A percentile compares a stretch with the other conserved stretches of the same genome.
These are phyloP conservation scores for Mya arenaria DNA, from an alignment of 1,140 invertebrate species.

Conservation along the genomic window DNA sequence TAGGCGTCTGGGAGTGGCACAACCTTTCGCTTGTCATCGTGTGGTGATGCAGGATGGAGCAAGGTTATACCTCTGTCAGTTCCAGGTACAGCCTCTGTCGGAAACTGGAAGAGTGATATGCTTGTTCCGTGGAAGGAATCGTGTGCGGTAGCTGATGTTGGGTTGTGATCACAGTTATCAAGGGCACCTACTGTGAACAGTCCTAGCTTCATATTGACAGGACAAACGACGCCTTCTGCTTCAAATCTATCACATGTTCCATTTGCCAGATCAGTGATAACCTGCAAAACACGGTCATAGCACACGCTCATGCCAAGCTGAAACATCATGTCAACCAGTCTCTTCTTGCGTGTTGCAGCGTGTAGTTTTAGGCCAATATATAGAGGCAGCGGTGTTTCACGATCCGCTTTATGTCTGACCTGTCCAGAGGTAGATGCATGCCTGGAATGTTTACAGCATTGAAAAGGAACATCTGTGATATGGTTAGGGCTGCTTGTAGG, in stretches of 20 bases:
- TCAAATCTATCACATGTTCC: slow-evolving; percentile 11
- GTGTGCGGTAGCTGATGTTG: slow-evolving; percentile 50
- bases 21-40: slow-evolving; percentile 9
- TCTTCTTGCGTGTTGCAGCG: slow-evolving; percentile 55
- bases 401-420: slow-evolving; percentile 52
- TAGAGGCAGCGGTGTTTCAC: slow-evolving; percentile 55
- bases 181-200: slow-evolving; percentile 53
- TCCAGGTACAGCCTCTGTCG: not conserved
- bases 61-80: not conserved
- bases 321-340: slow-evolving; percentile 55
- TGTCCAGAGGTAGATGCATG: too few relatives aligned
- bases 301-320: slow-evolving; percentile 55
- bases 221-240: slow-evolving; percentile 50
- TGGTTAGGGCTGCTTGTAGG: slow-evolving; percentile 29
- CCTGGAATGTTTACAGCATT: slow-evolving; percentile 51
- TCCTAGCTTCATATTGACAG: slow-evolving; percentile 26
- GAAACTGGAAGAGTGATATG: slow-evolving; percentile 67
- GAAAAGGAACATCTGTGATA: slow-evolving; percentile 55
- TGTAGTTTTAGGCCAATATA: slow-evolving; percentile 58
- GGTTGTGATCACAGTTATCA: slow-evolving; percentile 68
- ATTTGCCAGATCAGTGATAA: slow-evolving; percentile 36
- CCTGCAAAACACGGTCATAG: slow-evolving; percentile 52
- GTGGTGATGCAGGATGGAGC: not conserved
- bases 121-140: slow-evolving; percentile 63
- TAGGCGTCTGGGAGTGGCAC: slow-evolving; percentile 27